Percentiles rank a stretch among this genome's conserved stretches.
These are phyloP conservation scores for Steromphala cineraria DNA, from an alignment of 2,888 invertebrate species.

Conservation along the genomic window DNA sequence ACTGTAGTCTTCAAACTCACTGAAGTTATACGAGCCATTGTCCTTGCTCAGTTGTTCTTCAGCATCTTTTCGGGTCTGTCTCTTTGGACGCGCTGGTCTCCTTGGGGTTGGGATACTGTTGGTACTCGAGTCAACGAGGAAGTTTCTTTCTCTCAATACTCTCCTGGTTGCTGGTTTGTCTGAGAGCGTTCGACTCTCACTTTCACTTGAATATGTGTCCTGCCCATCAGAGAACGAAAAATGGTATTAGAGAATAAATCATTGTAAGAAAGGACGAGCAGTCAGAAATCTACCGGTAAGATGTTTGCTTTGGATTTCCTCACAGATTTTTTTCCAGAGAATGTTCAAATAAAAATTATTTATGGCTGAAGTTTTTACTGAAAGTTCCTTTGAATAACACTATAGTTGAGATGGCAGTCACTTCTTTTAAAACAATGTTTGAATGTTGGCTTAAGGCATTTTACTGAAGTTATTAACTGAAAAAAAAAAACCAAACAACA, in stretches of 20 bases:
- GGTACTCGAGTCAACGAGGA: neutral
- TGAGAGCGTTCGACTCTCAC: neutral
- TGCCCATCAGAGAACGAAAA: neutral
- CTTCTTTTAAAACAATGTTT: too few species aligned
- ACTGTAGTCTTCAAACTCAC: slow-evolving; percentile 68
- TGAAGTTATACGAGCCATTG: slow-evolving; percentile 47
- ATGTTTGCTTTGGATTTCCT: too few species aligned
- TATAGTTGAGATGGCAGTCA: too few species aligned
- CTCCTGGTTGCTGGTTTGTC: neutral
- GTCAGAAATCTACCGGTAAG: too few species aligned
- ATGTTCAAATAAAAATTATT: too few species aligned
- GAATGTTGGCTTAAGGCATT: too few species aligned
- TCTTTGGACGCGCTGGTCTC: neutral
- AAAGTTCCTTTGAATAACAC: too few species aligned
- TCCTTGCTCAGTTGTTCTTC: neutral
- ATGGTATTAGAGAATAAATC: neutral
- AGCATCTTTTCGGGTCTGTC: neutral
- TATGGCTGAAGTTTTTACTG: too few species aligned
- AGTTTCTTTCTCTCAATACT: neutral
- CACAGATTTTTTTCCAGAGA: too few species aligned
- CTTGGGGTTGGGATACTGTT: neutral
- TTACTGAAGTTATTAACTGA: too few species aligned
- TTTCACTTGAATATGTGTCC: neutral
- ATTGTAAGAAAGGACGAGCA: too few species aligned
- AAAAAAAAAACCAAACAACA: too few species aligned